Evolutionary conservation across 2,797 vertebrate genomes (phyloP), one percentile per base, ranked within the genome.

Genomic region (Buphagus erythrorhynchus): DNA sequence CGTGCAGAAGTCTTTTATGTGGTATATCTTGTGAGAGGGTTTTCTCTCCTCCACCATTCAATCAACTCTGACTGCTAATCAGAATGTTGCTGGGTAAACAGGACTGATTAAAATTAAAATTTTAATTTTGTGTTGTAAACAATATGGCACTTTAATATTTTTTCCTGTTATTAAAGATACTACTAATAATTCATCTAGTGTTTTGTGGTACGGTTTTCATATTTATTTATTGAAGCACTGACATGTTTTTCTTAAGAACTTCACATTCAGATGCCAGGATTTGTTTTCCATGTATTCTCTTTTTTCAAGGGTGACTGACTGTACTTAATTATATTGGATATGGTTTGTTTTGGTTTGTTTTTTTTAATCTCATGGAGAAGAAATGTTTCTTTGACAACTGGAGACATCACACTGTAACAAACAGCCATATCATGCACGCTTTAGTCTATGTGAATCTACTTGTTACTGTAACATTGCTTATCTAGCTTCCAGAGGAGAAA

Each of bases 41-140:
- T 77, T 81, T 61, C 58, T 77, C 62, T n/a, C 57, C 52, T 88
- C 26, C 51, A 22, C 75, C 84, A 35, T 85, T 94, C 86, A 75
- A 49, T 96, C 88, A 88, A 1, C 61, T 91, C 77, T 88, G 82
- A 69, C 96, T 92, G 65, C 72, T 93, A 92, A 96, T 95, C 93
- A 88, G 62, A 91, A 89, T 45, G 77, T 95, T 93, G 67, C 72
- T 94, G 92, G 71, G 72, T 96, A 89, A 96, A 95, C 79, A 93
- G 77, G 86, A 63, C 77, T 93, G 73, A 95, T 94, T 93, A 86
- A 96, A 90, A 93, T 79, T 67, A 86, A 91, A 93, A 63, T 91
- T 85, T 87, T 81, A 89, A 91, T 93, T 92, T 65, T 82, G 80
- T 90, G 36, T 91, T 94, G 69, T 89, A 92, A 94, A 86, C 80